phyloP scores from a whole-genome alignment of 64 coral and sea anemone genomes.

The Astreopora myriophthalma region DNA sequence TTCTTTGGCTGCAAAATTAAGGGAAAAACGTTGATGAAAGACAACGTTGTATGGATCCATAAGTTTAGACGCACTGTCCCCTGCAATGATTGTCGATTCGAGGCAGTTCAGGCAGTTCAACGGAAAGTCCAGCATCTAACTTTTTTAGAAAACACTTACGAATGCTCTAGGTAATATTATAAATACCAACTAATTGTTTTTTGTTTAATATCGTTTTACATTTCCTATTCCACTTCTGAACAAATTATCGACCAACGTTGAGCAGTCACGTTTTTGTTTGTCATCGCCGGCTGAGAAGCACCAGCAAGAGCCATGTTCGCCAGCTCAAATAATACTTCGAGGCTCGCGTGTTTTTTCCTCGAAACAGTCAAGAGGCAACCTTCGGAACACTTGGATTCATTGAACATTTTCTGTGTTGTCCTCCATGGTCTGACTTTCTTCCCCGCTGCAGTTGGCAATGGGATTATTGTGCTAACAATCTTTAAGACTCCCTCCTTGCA shows the following conservation, averaged over 20 bases:
- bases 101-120: no score
- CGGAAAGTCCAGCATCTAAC: no score
- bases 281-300: background rate
- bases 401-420: background rate
- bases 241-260: background rate
- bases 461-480: background rate
- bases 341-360: background rate
- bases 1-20: background rate
- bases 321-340: background rate
- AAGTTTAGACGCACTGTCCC: no score
- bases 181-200: background rate
- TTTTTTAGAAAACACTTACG: background rate
- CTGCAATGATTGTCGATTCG: no score
- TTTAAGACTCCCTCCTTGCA: constrained; percentile 7
- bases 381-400: background rate
- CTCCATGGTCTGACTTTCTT: background rate
- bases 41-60: no score
- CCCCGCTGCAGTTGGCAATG: constrained; percentile 21
- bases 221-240: background rate
- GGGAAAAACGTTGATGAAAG: background rate
- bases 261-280: background rate
- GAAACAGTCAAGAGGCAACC: background rate
- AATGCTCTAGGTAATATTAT: background rate
- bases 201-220: background rate
- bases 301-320: background rate